Evolutionary conservation across 2,888 invertebrate genomes (phyloP).

Genomic region (Hyppa rectilinea): DNA sequence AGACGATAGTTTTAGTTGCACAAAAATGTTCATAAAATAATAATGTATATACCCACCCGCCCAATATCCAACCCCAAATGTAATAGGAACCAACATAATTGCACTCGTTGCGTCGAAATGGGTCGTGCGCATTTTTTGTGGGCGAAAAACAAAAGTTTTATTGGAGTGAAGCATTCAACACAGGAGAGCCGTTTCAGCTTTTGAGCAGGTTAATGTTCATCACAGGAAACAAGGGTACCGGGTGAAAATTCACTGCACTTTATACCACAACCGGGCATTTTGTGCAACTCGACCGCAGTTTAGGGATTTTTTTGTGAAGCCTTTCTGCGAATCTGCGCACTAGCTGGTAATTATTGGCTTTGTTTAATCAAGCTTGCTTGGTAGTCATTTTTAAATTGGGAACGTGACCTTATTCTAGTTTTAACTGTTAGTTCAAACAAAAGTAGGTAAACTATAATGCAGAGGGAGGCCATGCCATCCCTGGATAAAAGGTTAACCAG

Average conservation of each 20-base stretch:
- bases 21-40: too few species aligned
- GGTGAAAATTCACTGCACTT: conserved; percentile 69
- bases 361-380: conserved; percentile 30
- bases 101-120: conserved; percentile 66
- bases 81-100: conserved; percentile 56
- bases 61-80: conserved; percentile 42
- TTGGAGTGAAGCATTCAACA: conserved; percentile 70
- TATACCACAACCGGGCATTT: conserved; percentile 63
- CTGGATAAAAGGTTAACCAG: too few species aligned
- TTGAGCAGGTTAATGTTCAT: conserved; percentile 81
- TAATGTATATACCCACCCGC: neutral
- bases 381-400: conserved; percentile 15
- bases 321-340: conserved; percentile 30
- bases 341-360: conserved; percentile 40
- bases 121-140: conserved; percentile 72
- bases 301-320: conserved; percentile 22
- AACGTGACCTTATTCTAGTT: neutral
- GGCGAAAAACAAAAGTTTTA: conserved; percentile 76
- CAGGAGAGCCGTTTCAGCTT: conserved; percentile 76
- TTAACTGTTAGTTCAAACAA: neutral
- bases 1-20: too few species aligned
- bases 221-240: conserved; percentile 72
- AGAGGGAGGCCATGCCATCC: too few species aligned
- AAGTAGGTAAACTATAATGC: too few species aligned
- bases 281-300: conserved; percentile 22